Base-by-base conservation (phyloP, 2,888 invertebrate genomes). In the Nomada hirtipes region DNA sequence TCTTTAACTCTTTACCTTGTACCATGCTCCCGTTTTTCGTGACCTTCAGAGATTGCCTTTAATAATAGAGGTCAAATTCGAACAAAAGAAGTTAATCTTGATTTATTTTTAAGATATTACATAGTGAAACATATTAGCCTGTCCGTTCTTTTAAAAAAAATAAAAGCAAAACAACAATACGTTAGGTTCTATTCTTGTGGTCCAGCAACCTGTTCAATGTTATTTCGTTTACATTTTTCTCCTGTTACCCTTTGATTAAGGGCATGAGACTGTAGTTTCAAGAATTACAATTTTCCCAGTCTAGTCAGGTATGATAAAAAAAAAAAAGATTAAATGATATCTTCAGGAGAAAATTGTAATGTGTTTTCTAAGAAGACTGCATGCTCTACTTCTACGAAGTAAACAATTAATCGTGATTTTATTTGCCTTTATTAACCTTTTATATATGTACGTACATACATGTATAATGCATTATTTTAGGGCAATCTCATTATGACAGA, bases 61-160 rank as follows among this genome's bases (percentile, higher is more conserved):
- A 72, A 61, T 76, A 83, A 73, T 89, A 92, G 91, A 92, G 92
- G 92, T 92, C 92, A 90, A 88, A 89, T 90, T 86, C 87, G 80
- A 88, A 88, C 85, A 72, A 68, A 55, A 57, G 23, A 65, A n/a
- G 50, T 70, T 71, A 71, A 57, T 60, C 52, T 50, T 36, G 61
- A 72, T 67, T 53, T 44, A 70, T 57, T 70, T 42, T 26, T 23
- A 74, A 44, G 44, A 52, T 11, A 61, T 67, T 68, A 52, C 23
- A 60, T 74, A 69, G 83, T 84, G 78, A 76, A 68, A 64, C 20
- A 18, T 10, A 57, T 52, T 50, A 65, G 44, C 50, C 20, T 57
- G 13, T 55, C 47, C 63, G 1, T 26, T 42, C 13, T 42, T 29
- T 10, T 26, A 1, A 13, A 53, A 53, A 15, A 53, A 26, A 50